Conservation (phyloP, 2,888 invertebrate genomes). For the Limnephilus marmoratus region DNA sequence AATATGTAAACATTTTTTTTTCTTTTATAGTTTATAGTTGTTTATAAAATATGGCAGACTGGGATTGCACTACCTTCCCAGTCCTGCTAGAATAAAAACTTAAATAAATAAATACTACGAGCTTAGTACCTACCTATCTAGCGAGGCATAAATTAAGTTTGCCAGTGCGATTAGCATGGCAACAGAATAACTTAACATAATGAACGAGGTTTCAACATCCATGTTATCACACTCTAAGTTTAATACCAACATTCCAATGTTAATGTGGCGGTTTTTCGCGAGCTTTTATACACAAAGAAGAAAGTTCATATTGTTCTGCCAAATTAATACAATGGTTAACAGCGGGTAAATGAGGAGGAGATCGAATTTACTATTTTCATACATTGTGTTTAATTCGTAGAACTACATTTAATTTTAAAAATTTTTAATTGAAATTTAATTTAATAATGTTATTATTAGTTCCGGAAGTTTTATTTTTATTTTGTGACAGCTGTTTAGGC, state of each 20-base stretch:
- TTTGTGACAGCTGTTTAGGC: no score
- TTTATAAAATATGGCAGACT: no score
- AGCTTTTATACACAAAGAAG: background rate
- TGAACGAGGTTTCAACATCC: background rate
- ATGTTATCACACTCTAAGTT: background rate
- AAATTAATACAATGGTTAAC: background rate
- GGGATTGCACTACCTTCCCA: no score
- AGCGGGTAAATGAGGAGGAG: background rate
- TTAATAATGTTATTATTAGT: no score
- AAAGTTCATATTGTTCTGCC: background rate
- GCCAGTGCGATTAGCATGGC: background rate
- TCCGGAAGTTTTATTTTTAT: no score
- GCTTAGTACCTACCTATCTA: background rate
- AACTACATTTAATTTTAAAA: no score
- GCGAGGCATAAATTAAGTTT: background rate
- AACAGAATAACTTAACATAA: slow-evolving; percentile 7
- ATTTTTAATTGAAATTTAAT: no score
- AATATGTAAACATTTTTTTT: no score
- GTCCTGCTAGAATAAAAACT: no score
- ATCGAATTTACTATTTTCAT: background rate
- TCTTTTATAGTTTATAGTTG: no score
- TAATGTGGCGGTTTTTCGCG: background rate
- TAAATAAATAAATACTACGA: no score
- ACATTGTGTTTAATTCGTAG: no score
- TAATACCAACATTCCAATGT: background rate